Evolutionary conservation across 2,888 invertebrate species (phyloP).

Genomic region (Fragum whitleyi): DNA sequence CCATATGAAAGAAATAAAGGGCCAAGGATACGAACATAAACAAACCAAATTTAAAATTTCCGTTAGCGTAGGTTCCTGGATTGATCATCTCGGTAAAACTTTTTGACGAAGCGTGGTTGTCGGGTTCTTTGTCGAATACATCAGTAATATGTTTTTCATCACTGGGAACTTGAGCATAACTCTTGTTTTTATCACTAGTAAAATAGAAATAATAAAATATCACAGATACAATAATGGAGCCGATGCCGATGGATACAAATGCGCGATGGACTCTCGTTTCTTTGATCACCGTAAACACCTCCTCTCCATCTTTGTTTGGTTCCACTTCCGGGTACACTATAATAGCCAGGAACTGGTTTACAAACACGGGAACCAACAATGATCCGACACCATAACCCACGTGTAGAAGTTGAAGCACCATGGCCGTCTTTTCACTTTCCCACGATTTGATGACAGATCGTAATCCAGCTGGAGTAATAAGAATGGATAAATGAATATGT

Average conservation of each 20-base stretch:
- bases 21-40: slow-evolving; percentile 28
- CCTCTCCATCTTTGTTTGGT: not conserved
- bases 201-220: slow-evolving; percentile 46
- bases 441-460: slow-evolving; percentile 41
- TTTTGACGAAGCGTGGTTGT: not conserved
- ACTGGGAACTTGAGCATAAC: slow-evolving; percentile 29
- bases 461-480: slow-evolving; percentile 44
- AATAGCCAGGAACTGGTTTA: slow-evolving; percentile 50
- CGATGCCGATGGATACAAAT: slow-evolving; percentile 40
- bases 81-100: slow-evolving; percentile 41
- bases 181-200: not conserved
- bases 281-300: slow-evolving; percentile 36
- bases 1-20: slow-evolving; percentile 29
- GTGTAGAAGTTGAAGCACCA: slow-evolving; percentile 47
- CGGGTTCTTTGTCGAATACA: not conserved
- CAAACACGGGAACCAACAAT: slow-evolving; percentile 46
- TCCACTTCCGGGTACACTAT: slow-evolving; percentile 11
- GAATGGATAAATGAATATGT: no score
- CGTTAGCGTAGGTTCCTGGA: slow-evolving; percentile 42
- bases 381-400: slow-evolving; percentile 58
- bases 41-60: slow-evolving; percentile 33
- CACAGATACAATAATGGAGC: slow-evolving; percentile 36
- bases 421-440: slow-evolving; percentile 41
- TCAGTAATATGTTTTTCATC: not conserved
- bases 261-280: slow-evolving; percentile 49